Base-by-base conservation (phyloP, 2,113 vertebrate genomes). In the Numida meleagris region DNA sequence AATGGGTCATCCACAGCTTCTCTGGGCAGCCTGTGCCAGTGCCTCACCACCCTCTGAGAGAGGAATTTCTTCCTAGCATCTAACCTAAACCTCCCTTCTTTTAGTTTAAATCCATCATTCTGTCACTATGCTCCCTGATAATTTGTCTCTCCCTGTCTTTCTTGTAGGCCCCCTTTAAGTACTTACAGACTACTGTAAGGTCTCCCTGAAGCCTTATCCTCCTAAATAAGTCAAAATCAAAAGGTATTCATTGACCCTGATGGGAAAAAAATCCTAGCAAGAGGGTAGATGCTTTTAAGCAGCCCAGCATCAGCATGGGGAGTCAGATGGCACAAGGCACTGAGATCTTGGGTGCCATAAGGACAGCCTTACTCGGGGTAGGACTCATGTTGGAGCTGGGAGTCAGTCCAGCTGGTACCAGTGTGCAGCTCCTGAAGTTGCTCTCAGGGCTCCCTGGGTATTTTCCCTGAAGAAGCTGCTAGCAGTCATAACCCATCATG, bases 181-280 rank as follows among this genome's bases (percentile, higher is more conserved):
- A 34, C n/a, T 59, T 18, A 34, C 4, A 34, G 33, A 23, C 21
- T 59, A 34, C n/a, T 59, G 23, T 34, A 59, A 59, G 57, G 33
- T 34, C n/a, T 59, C 12, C n/a, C 57, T 23, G n/a, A 34, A 43
- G 31, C 43, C 36, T 59, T 65, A 61, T 74, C 6, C 43, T 88
- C 57, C 61, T 82, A 79, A 92, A 81, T 46, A 66, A 93, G 72
- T 14, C 20, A 40, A 46, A 67, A 3, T 66, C 42, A 51, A 58
- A 88, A 82, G 74, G 71, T 20, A 43, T 21, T 43, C 14, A 15
- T 38, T 65, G 80, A 46, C 42, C 20, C 4, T 31, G 53, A 68
- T 75, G 85, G 66, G 55, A 77, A 82, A 88, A 88, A 78, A 53
- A 67, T 31, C 63, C 13, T 66, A 48, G 51, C n/a, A 63, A 87